Percentiles rank a stretch among this genome's conserved stretches.
Evolutionary conservation across 2,113 vertebrate genomes (phyloP).

Genomic region (Antechinus stuartii): DNA sequence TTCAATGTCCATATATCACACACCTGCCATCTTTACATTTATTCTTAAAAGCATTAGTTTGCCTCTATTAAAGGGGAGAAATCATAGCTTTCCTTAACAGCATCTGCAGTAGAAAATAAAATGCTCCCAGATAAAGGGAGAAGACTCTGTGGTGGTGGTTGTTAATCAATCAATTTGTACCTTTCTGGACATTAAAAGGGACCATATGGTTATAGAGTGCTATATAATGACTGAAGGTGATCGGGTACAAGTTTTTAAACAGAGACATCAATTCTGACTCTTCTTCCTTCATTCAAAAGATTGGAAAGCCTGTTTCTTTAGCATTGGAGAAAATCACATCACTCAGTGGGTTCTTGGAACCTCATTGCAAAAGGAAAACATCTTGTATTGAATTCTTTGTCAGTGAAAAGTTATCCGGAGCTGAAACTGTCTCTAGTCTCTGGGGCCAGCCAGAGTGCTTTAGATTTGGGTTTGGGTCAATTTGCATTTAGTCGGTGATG

Average conservation of each 20-base stretch:
- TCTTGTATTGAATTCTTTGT: background rate
- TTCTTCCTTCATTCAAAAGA: conserved; percentile 20
- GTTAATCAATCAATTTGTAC: background rate
- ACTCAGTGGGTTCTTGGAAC: background rate
- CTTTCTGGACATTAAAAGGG: background rate
- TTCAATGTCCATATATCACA: conserved; percentile 63
- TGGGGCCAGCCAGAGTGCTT: background rate
- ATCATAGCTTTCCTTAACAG: conserved; percentile 23
- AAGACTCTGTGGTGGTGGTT: conserved; percentile 7
- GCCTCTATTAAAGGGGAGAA: conserved; percentile 10
- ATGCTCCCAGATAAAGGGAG: conserved; percentile 25
- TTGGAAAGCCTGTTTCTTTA: conserved; percentile 1
- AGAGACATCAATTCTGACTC: background rate
- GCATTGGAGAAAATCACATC: background rate
- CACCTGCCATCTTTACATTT: background rate
- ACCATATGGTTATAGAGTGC: background rate
- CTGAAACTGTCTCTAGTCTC: conserved; percentile 9
- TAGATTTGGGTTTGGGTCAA: background rate
- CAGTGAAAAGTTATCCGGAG: background rate
- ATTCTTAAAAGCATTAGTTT: conserved; percentile 4
- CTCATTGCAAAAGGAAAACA: background rate
- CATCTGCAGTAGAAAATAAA: conserved; percentile 16
- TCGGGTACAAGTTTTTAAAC: conserved; percentile 1
- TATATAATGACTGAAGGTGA: background rate
- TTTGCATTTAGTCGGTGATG: accelerated